Evolutionary conservation across 2,888 invertebrate species (phyloP), one percentile per base, ranked within the genome.

Genomic region (Scaptomyza reducta): DNA sequence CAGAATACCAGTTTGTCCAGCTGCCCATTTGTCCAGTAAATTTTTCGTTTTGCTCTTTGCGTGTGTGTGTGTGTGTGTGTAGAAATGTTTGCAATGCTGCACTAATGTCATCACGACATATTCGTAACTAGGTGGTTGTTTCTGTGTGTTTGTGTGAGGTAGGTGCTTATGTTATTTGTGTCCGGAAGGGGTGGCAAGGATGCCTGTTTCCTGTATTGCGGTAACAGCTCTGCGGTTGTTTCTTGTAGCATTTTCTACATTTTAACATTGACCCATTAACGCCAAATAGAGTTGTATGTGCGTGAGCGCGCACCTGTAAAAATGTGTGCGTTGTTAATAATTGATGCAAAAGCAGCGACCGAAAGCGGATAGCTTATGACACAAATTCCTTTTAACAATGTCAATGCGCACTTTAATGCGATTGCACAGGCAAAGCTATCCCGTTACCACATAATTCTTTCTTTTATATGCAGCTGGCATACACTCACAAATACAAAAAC

Each of bases 21-120:
- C 57, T 59, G 50, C 49, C 67, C 81, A 81, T 66, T 71, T 82
- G 53, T 49, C 61, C 49, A 47, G 65, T 45, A 77, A 63, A 70
- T 65, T 80, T 75, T 76, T 71, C 73, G 73, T 58, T 71, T 66
- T 71, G 56, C 73, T 76, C 10, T 16, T 40, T 33, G 9, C 0
- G 35, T n/a, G n/a, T n/a, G 35, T n/a, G 14, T 38, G 35, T 38
- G 35, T 14, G 33, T 29, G 56, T 57, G 29, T 29, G 45, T 50
- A 29, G 42, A 57, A 62, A 73, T 85, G 86, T 82, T 80, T 82
- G 81, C 88, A 86, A 87, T 83, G 80, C 70, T 82, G 81, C 81
- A 87, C 83, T 82, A 82, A 82, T 82, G 86, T 79, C 88, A 82
- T 73, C 83, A 76, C 84, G 80, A 74, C 73, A 70, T 70, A 86